Evolutionary conservation across 2,888 invertebrate genomes (phyloP).

Genomic region (Trisateles emortualis): DNA sequence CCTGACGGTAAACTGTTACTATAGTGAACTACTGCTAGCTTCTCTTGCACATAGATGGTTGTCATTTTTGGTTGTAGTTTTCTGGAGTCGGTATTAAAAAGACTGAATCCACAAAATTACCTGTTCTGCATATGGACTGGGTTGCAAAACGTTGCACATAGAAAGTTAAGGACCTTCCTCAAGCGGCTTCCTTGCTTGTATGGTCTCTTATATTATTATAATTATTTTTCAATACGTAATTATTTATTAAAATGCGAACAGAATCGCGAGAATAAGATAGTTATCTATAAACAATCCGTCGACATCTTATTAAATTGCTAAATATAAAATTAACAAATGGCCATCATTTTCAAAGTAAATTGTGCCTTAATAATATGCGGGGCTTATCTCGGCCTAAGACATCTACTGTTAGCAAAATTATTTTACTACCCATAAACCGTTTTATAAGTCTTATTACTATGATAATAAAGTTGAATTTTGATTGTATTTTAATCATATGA

Average conservation of each 20-base stretch:
- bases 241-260: not conserved
- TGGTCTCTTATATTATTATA: too few relatives aligned
- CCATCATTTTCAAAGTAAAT: constrained; percentile 81
- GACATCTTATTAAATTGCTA: constrained; percentile 61
- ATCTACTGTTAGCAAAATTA: constrained; percentile 58
- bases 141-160: too few relatives aligned
- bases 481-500: constrained; percentile 20
- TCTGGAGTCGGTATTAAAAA: too few relatives aligned
- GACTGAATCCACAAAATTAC: too few relatives aligned
- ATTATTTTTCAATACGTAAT: too few relatives aligned
- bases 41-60: too few relatives aligned
- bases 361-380: constrained; percentile 80
- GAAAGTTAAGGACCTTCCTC: too few relatives aligned
- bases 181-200: too few relatives aligned
- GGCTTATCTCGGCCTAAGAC: constrained; percentile 79
- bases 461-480: constrained; percentile 53
- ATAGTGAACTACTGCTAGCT: too few relatives aligned
- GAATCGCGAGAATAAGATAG: not conserved
- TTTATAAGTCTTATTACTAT: constrained; percentile 25
- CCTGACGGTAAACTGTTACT: too few relatives aligned
- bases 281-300: constrained; percentile 58
- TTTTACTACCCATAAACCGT: constrained; percentile 16
- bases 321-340: constrained; percentile 83
- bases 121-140: too few relatives aligned
- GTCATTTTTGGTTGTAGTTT: too few relatives aligned